Conservation (phyloP, 2,113 vertebrate species). For the Hydrochoerus hydrochaeris region DNA sequence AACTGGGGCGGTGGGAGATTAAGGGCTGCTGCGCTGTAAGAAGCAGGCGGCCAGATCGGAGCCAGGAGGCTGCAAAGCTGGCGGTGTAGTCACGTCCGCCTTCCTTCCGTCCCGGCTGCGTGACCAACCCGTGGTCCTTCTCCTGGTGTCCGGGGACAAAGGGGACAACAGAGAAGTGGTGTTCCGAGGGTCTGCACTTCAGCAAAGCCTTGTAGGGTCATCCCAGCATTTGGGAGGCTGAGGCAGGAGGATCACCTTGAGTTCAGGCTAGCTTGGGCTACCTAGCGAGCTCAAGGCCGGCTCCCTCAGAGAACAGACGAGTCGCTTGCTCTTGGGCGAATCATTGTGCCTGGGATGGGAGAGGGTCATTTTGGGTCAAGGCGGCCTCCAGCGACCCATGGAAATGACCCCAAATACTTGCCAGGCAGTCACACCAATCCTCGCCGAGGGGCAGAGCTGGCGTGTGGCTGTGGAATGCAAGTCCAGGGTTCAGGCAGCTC, state of each 20-base stretch:
- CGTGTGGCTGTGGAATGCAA: too few species aligned
- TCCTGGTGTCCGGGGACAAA: background rate
- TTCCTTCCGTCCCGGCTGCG: background rate
- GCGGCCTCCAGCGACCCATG: too few species aligned
- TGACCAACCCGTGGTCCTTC: fast-evolving
- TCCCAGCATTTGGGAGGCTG: background rate
- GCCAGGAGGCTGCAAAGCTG: slow-evolving; percentile 26
- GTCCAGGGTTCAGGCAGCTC: too few species aligned
- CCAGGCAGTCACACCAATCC: too few species aligned
- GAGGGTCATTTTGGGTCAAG: too few species aligned
- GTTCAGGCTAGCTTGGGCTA: background rate
- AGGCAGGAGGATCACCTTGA: background rate
- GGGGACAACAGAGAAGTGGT: background rate
- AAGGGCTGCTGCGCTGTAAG: slow-evolving; percentile 78
- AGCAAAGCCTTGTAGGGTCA: fast-evolving
- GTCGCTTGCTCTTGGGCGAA: too few species aligned
- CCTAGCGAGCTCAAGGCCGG: background rate
- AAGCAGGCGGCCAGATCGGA: slow-evolving; percentile 51
- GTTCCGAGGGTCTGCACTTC: background rate
- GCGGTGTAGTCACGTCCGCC: slow-evolving; percentile 56
- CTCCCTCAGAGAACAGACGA: too few species aligned
- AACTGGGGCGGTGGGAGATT: slow-evolving; percentile 59
- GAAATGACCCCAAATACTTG: too few species aligned
- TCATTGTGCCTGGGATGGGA: too few species aligned
- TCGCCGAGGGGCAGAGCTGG: too few species aligned